Evolutionary conservation across 2,113 vertebrate genomes (phyloP).

Genomic region (Rhea pennata): DNA sequence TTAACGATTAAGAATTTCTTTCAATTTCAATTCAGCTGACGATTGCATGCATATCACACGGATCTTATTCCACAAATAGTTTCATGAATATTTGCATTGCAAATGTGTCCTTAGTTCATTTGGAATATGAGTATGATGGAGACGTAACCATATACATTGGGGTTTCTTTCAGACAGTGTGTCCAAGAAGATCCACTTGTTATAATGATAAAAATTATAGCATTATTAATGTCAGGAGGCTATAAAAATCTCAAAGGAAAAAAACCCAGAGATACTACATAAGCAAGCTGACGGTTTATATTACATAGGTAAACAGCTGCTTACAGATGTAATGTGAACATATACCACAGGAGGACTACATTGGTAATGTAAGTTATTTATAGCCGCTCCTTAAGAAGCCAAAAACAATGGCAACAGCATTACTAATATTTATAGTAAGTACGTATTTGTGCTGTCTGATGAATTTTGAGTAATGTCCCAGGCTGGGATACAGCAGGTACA

Average conservation of each 20-base stretch:
- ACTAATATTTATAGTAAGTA: slow-evolving; percentile 12
- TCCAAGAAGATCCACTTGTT: not conserved
- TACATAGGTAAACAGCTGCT: slow-evolving; percentile 1
- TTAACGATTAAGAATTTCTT: not conserved
- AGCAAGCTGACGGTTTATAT: not conserved
- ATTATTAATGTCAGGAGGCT: not conserved
- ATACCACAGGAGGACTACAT: not conserved
- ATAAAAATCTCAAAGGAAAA: not conserved
- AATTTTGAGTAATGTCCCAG: slow-evolving; percentile 20
- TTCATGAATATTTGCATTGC: not conserved
- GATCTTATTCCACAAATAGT: not conserved
- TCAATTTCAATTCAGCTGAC: not conserved
- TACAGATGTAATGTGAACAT: not conserved
- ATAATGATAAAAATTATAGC: not conserved
- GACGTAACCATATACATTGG: not conserved
- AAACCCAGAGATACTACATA: not conserved
- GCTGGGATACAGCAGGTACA: not conserved
- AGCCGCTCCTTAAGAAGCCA: slow-evolving; percentile 2
- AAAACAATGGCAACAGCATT: slow-evolving; percentile 11
- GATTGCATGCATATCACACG: not conserved
- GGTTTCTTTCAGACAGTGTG: not conserved
- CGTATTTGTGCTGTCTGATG: not conserved
- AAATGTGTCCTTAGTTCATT: not conserved
- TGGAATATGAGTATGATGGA: not conserved
- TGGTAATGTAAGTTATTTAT: not conserved